Base-by-base conservation (phyloP, 2,797 vertebrate species). In the Coendou prehensilis region DNA sequence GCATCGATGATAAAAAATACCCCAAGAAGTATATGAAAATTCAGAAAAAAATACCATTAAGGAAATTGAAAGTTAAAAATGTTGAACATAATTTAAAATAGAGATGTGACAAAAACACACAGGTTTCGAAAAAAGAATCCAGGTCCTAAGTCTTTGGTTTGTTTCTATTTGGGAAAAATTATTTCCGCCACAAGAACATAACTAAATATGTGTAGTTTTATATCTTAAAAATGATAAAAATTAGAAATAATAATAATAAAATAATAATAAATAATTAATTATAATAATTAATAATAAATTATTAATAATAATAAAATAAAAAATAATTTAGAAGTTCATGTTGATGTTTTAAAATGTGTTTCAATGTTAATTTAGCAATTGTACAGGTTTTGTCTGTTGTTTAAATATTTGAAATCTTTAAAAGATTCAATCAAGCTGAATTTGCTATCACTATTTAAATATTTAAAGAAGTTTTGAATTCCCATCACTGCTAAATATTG, bases 221-320 rank as follows among this genome's bases (percentile, higher is more conserved):
- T 75, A 84, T 67, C 33, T 92, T 92, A 47, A 84, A 90, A 79
- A 73, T 88, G 41, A 69, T 76, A 75, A 57, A 78, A 92, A 83
- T 3, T 26, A 87, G 14, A 9, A 33, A 84, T 37, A 57, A 41
- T 41, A 41, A 41, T 41, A 41, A 41, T 41, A 41, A 41, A 41
- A 41, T 41, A 41, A 41, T 41, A 41, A 41, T 41, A 41, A 41
- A 41, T 41, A 41, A 41, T 41, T 41, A 41, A 41, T 41, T 41
- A 41, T 41, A 41, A 41, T 41, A 41, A 41, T 41, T 41, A 41
- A 41, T 41, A 41, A 41, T 41, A 41, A 41, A 41, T 41, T 41
- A 41, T 41, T 41, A 41, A 41, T 41, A 41, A 59, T 41, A 41
- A 41, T 41, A 41, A 41, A 41, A 41, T 7, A 63, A 84, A 2